These are phyloP conservation scores for Taenioides sp. DNA, from an alignment of 2,797 vertebrate species.

Conservation along the genomic window DNA sequence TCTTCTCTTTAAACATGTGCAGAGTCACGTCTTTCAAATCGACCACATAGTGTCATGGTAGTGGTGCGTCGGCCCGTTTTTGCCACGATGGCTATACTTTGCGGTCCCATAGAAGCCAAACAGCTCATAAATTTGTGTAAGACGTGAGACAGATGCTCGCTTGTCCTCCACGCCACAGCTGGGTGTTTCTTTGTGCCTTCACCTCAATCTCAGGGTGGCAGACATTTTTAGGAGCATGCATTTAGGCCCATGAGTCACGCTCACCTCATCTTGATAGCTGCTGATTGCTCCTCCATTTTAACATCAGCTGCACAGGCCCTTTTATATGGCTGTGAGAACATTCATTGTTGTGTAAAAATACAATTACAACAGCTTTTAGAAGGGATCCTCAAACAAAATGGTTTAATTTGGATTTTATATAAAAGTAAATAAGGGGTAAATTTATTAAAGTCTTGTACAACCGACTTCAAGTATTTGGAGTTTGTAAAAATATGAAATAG, in stretches of 20 bases:
- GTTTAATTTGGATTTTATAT: conserved; percentile 52
- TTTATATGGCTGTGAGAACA: conserved; percentile 40
- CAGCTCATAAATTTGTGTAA: conserved; percentile 55
- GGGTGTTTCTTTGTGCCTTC: conserved; percentile 57
- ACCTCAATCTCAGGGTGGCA: conserved; percentile 44
- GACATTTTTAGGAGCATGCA: conserved; percentile 66
- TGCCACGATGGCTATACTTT: conserved; percentile 43
- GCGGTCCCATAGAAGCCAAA: conserved; percentile 56
- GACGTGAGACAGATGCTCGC: conserved; percentile 42
- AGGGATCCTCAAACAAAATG: conserved; percentile 36
- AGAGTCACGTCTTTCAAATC: conserved; percentile 39
- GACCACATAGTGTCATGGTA: conserved; percentile 47
- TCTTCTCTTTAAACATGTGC: conserved; percentile 15
- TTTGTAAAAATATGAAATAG: not conserved
- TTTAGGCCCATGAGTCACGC: conserved; percentile 70
- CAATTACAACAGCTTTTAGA: conserved; percentile 51
- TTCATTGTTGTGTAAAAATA: conserved; percentile 59
- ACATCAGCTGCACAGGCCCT: conserved; percentile 53
- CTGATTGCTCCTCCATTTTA: conserved; percentile 64
- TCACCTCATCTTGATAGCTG: conserved; percentile 56
- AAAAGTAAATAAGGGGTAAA: conserved; percentile 33
- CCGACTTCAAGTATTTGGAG: not conserved
- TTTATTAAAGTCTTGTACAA: conserved; percentile 8
- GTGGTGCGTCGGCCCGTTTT: conserved; percentile 40
- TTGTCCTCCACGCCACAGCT: conserved; percentile 45